These are phyloP conservation scores for Takifugu flavidus DNA, from an alignment of 2,113 vertebrate species.

Conservation along the genomic window DNA sequence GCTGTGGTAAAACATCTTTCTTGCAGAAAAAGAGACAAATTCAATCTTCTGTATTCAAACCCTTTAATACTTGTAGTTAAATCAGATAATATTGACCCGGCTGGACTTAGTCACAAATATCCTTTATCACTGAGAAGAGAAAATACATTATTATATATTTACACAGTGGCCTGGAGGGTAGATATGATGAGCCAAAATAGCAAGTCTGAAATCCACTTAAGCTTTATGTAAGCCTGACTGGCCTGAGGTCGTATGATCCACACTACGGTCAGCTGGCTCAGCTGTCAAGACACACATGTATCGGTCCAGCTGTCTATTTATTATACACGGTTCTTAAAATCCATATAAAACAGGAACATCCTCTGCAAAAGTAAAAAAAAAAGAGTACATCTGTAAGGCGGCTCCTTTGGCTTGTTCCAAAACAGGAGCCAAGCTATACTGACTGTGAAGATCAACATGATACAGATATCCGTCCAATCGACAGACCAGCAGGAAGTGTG, in stretches of 20 bases:
- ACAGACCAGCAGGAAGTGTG: slow-evolving; percentile 48
- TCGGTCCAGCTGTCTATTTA: slow-evolving; percentile 14
- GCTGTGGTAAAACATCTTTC: too few species aligned
- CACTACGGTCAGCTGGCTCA: slow-evolving; percentile 34
- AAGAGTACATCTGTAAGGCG: too few species aligned
- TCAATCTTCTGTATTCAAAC: too few species aligned
- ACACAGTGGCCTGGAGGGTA: slow-evolving; percentile 29
- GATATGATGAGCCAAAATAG: slow-evolving; percentile 60
- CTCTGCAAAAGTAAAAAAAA: too few species aligned
- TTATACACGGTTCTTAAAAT: neutral
- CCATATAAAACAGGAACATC: too few species aligned
- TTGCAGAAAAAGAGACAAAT: too few species aligned
- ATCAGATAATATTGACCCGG: neutral
- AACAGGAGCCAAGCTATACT: neutral
- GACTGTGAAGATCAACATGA: slow-evolving; percentile 26
- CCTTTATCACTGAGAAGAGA: slow-evolving; percentile 17
- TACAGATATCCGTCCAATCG: slow-evolving; percentile 28
- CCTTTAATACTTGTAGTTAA: too few species aligned
- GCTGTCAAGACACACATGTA: slow-evolving; percentile 38
- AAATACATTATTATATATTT: slow-evolving; percentile 14
- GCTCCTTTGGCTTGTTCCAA: too few species aligned
- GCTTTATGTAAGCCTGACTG: slow-evolving; percentile 60
- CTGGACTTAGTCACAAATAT: slow-evolving; percentile 3
- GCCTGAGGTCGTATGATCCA: slow-evolving; percentile 37
- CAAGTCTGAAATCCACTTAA: slow-evolving; percentile 66